Evolutionary conservation across 1,140 invertebrate species (phyloP), one percentile per base, ranked within the genome.

Genomic region (Trichonephila clavipes): DNA sequence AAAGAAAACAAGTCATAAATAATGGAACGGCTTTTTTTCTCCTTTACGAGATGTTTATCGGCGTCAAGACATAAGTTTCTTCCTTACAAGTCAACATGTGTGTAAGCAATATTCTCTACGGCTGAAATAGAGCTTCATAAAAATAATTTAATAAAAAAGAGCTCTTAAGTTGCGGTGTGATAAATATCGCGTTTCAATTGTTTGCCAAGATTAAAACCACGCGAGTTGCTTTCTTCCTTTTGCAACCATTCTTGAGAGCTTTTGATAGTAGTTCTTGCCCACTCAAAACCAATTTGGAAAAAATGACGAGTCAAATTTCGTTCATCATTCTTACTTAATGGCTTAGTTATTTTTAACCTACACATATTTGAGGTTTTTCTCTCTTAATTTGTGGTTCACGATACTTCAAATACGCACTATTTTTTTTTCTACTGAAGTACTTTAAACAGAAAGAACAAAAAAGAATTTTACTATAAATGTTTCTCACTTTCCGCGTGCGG

Each of bases 41-140:
- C 34, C 12, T 77, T 77, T 77, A 77, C 28, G 72, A 77, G 72
- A 77, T 77, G 72, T 77, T 77, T 77, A 77, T 77, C 72, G 72
- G 72, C 18, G 72, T 77, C 34, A 77, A 77, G 34, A 77, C 72
- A 77, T 77, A 77, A 77, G 72, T 77, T 77, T 77, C 72, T 77
- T 77, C 72, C 72, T 77, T 40, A 19, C 72, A 77, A 77, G 72
- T 77, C 28, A 77, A 77, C 72, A 77, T 34, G 72, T 77, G 14
- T 40, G 14, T 24, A 77, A 77, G 34, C 34, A 34, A 77, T 77
- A 40, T 77, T 24, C 69, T 16, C 69, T 34, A 72, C 28, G n/a
- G 69, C 69, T 72, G 28, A 28, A 72, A 72, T 72, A 72, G 24
- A 16, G 24, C 28, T 40, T 28, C 28, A 77, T 77, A 77, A 40